Conservation (phyloP, 2,888 invertebrate genomes). For the Philaethria dido region DNA sequence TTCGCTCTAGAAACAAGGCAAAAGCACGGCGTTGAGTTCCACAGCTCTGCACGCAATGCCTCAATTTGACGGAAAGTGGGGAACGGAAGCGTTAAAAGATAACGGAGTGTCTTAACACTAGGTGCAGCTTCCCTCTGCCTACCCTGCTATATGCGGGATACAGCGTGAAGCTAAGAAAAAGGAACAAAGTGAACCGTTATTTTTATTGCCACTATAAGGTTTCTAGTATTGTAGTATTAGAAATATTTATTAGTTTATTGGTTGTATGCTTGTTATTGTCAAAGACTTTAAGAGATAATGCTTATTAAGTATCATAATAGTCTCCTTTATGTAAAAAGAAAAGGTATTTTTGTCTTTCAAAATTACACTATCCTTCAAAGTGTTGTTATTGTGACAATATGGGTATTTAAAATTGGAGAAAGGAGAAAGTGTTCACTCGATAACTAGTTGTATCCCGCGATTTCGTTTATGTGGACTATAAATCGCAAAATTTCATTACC, state of each 20-base stretch:
- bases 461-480: too few species aligned
- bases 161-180: too few species aligned
- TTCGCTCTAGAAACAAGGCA: too few species aligned
- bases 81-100: too few species aligned
- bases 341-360: neutral
- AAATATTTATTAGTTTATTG: slow-evolving; percentile 43
- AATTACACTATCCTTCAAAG: neutral
- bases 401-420: neutral
- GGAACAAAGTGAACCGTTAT: slow-evolving; percentile 46
- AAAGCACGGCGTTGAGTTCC: too few species aligned
- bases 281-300: slow-evolving; percentile 11
- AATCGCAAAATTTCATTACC: too few species aligned
- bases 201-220: slow-evolving; percentile 64
- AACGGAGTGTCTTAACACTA: too few species aligned
- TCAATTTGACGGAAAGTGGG: too few species aligned
- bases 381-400: neutral
- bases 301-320: neutral
- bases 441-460: neutral
- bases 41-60: too few species aligned
- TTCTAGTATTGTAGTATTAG: slow-evolving; percentile 45
- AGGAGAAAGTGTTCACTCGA: neutral
- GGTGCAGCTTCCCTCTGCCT: too few species aligned
- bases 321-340: neutral
- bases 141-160: too few species aligned
- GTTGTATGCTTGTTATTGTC: slow-evolving; percentile 26